Conservation (phyloP, 2,888 invertebrate genomes). For the Byasa hedistus region DNA sequence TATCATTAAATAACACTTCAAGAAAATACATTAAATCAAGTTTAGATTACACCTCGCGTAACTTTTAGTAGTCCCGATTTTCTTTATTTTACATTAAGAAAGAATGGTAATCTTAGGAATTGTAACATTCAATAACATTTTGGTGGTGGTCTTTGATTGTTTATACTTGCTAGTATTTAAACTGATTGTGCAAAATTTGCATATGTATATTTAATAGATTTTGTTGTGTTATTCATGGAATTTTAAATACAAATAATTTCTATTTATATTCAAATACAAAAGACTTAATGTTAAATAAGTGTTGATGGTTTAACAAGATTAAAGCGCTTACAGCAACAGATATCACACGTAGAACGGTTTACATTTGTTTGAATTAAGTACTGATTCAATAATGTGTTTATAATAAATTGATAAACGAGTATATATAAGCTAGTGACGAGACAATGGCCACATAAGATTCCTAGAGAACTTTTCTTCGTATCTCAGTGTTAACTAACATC, state of each 20-base stretch:
- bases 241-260: too few species aligned
- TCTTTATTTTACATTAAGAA: too few species aligned
- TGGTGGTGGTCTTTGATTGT: too few species aligned
- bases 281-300: background rate
- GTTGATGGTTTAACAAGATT: background rate
- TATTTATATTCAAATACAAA: background rate
- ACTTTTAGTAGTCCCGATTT: too few species aligned
- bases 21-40: background rate
- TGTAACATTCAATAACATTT: too few species aligned
- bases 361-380: background rate
- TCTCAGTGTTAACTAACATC: background rate
- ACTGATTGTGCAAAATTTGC: too few species aligned
- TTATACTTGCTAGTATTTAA: too few species aligned
- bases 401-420: slow-evolving; percentile 7
- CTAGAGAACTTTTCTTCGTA: background rate
- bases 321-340: background rate
- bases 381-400: background rate
- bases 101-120: too few species aligned
- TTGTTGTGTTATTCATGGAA: too few species aligned
- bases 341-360: background rate
- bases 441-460: slow-evolving; percentile 8
- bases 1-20: slow-evolving; percentile 36
- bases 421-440: background rate
- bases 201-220: too few species aligned
- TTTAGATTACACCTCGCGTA: too few species aligned